Evolutionary conservation across 2,888 invertebrate genomes (phyloP), one percentile per base, ranked within the genome.

Genomic region (Amiota mariae): DNA sequence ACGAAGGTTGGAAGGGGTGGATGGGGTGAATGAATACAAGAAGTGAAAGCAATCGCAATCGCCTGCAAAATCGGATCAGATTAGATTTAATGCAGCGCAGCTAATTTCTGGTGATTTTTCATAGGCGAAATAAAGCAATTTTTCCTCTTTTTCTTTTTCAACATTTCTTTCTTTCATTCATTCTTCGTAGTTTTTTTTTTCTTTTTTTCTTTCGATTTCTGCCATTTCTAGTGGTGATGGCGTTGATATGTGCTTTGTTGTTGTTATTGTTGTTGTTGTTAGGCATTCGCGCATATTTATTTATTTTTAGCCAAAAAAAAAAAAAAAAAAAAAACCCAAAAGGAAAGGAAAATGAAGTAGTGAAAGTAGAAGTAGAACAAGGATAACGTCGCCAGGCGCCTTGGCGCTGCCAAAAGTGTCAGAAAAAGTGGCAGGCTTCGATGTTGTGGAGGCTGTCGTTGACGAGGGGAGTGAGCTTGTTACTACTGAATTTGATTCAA

Each of bases 71-170:
- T 84, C 83, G 84, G 79, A 84, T 84, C 83, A 84, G 83, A 82
- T 84, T 83, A 84, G 83, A 81, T 80, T 83, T 84, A 84, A 84
- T 84, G 84, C 83, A 82, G 82, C 83, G 77, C 82, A 78, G 79
- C 83, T 84, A 84, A 84, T 84, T 84, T 79, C 77, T 78, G 82
- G 71, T 79, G 82, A 82, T 82, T 83, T 82, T 78, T 84, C 82
- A 84, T 79, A 73, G 81, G 73, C 67, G 54, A 59, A 59, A 59
- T 15, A 59, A 36, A 36, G 36, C 36, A 36, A 36, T 36, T 36
- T 10, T 4, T 59, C 20, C 54, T 54, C n/a, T n/a, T 12, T 54
- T 54, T 54, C 12, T 13, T 54, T 54, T 54, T 13, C 36, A 15
- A 54, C 54, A 36, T n/a, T 54, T 54, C 13, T 54, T 54, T 54